Evolutionary conservation across 2,888 invertebrate genomes (phyloP), one percentile per base, ranked within the genome.

Genomic region (Drosophila helvetica): DNA sequence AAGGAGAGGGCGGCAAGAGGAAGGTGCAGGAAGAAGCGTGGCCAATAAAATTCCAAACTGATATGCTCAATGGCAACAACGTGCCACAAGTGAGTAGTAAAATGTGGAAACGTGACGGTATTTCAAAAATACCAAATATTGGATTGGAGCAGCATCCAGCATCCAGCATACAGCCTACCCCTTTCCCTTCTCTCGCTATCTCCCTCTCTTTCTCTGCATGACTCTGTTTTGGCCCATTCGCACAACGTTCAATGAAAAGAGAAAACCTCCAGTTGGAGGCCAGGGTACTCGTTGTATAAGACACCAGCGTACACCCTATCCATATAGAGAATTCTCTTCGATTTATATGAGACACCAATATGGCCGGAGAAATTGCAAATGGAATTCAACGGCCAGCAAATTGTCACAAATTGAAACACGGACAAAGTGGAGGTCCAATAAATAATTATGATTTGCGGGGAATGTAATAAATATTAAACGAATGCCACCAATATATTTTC

Each of bases 101-200:
- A 88, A 86, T 80, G 87, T 79, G 68, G 87, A 86, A 88, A 88
- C 86, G 86, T 86, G 86, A 88, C 77, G 86, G 74, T 87, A 86
- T 86, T 86, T 87, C 82, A 81, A 74, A 79, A 74, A 75, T 57
- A 64, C 65, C 63, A 74, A 77, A 82, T 75, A 80, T 78, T 67
- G 80, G 53, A 53, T 67, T 65, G 61, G 38, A 57, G 55, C 25
- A n/a, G 45, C 19, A 57, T 43, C 30, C 50, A 48, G n/a, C n/a
- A n/a, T n/a, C n/a, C 25, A n/a, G 45, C 19, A 57, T 43, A 22
- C 50, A 48, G 33, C 30, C 12, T 51, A 12, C 33, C 12, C 33
- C 12, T 12, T 33, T 12, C 18, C 38, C 4, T 38, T 52, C 18
- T 10, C 38, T 15, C 22, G 4, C 22, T 22, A 4, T 4, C 22